A percentile compares a stretch with the other conserved stretches of the same genome.
Evolutionary conservation across 2,797 vertebrate genomes (phyloP).

Genomic region (Phylloscopus collybita): DNA sequence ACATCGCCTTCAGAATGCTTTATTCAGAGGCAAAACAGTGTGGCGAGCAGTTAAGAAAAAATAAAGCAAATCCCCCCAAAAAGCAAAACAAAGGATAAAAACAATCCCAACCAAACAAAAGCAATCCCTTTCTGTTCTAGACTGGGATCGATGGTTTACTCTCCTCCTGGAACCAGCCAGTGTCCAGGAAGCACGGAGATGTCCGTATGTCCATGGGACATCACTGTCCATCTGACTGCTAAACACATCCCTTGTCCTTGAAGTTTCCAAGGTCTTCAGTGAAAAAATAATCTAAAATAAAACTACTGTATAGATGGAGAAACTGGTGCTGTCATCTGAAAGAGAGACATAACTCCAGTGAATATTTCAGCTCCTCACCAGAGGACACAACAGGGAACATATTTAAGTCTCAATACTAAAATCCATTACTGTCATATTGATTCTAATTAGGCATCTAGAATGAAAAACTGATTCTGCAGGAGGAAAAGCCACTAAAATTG

Average conservation of each 20-base stretch:
- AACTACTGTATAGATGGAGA: neutral
- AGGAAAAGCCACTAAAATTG: neutral
- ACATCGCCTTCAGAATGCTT: neutral
- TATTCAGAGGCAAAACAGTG: neutral
- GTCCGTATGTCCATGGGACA: accelerated
- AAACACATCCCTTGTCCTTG: neutral
- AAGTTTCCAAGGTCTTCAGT: neutral
- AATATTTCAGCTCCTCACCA: neutral
- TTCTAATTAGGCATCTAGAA: neutral
- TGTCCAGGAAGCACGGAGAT: accelerated
- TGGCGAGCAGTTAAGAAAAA: neutral
- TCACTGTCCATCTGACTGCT: accelerated
- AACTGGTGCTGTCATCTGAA: neutral
- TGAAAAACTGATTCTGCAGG: neutral
- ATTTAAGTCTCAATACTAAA: neutral
- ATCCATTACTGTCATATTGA: neutral
- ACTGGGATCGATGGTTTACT: neutral
- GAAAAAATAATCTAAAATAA: neutral
- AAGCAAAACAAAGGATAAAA: neutral
- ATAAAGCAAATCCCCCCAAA: neutral
- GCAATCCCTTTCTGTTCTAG: neutral
- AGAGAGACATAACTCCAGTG: neutral
- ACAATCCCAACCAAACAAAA: neutral
- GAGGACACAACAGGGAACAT: neutral
- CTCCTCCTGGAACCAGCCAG: neutral